Conservation (phyloP, 2,888 invertebrate species). For the Hemithea aestivaria region DNA sequence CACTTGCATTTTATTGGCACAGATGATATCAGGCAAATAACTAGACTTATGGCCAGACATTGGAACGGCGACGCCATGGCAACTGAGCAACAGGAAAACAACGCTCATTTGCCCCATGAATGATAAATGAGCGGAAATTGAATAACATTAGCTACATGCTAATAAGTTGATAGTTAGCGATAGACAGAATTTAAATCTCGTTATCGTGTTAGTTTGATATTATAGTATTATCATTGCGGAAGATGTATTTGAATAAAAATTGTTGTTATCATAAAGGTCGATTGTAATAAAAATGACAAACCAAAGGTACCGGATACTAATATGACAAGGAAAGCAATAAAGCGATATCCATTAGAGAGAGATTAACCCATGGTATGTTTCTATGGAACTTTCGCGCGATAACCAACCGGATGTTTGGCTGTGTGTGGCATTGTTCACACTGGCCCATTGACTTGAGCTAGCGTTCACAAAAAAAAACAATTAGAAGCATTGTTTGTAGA, state of each 20-base stretch:
- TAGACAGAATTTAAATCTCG: neutral
- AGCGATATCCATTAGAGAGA: constrained; percentile 48
- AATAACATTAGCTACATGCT: no score
- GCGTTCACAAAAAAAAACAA: constrained; percentile 24
- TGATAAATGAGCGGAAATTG: constrained; percentile 25
- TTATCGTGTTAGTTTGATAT: no score
- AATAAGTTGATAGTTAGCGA: neutral
- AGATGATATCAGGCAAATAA: constrained; percentile 9
- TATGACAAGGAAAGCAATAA: constrained; percentile 31
- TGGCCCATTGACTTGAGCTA: constrained; percentile 34
- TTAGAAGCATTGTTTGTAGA: constrained; percentile 23
- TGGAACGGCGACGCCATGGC: no score
- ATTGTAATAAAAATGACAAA: neutral
- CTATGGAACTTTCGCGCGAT: constrained; percentile 59
- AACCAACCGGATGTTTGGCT: constrained; percentile 68
- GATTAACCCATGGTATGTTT: constrained; percentile 46
- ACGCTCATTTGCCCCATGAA: constrained; percentile 18
- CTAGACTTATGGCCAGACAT: no score
- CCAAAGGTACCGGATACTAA: constrained; percentile 10
- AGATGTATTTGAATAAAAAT: no score
- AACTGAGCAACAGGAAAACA: constrained; percentile 20
- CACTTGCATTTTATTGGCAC: constrained; percentile 18
- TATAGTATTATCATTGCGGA: no score
- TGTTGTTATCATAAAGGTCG: no score
- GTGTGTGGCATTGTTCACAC: constrained; percentile 62